A percentile compares a stretch with the other conserved stretches of the same genome.
These are phyloP conservation scores for Mantis religiosa DNA, from an alignment of 2,888 invertebrate species.

Conservation along the genomic window DNA sequence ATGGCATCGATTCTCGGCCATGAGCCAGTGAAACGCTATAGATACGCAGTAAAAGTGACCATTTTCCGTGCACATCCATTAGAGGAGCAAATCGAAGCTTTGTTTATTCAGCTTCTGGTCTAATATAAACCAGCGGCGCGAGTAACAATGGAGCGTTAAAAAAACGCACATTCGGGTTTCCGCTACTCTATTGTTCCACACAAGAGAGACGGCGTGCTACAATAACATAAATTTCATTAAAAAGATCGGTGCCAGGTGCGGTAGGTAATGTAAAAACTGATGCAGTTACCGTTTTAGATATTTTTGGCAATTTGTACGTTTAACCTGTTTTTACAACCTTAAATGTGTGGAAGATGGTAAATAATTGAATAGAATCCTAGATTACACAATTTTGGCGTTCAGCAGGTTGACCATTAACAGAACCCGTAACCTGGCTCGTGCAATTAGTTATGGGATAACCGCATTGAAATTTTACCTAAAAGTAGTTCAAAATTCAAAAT, in stretches of 20 bases:
- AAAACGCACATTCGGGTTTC: neutral
- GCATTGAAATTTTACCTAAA: too few relatives aligned
- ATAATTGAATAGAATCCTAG: too few relatives aligned
- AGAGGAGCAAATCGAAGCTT: neutral
- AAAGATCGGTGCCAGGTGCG: neutral
- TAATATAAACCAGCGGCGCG: neutral
- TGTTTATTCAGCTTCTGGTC: neutral
- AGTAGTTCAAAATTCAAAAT: too few relatives aligned
- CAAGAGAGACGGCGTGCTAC: neutral
- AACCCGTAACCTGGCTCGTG: too few relatives aligned
- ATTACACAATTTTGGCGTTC: too few relatives aligned
- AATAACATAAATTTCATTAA: neutral
- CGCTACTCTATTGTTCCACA: neutral
- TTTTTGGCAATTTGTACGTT: neutral
- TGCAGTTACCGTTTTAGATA: neutral
- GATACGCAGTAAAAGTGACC: neutral
- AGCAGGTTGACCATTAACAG: too few relatives aligned
- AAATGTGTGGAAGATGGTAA: too few relatives aligned
- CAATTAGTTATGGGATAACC: too few relatives aligned
- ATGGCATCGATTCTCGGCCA: neutral
- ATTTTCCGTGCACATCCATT: neutral
- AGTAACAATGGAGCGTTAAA: neutral
- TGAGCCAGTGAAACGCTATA: neutral
- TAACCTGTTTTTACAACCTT: neutral
- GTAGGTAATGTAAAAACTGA: neutral